Percentiles rank a stretch among this genome's conserved stretches.
These are phyloP conservation scores for Diphyllodes magnificus DNA, from an alignment of 2,113 vertebrate genomes.

Conservation along the genomic window DNA sequence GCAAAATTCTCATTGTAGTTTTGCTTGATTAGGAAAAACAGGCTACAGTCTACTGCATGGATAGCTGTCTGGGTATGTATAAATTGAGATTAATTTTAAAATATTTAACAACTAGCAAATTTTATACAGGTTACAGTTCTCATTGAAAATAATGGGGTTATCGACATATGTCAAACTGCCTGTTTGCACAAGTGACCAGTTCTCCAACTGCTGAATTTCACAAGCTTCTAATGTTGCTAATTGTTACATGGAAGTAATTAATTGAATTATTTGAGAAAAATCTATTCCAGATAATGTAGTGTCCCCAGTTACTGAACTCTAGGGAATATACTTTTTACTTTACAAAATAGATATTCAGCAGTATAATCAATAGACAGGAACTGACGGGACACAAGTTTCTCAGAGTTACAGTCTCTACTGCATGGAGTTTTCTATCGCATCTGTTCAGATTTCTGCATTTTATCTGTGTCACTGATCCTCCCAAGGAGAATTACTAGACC, in stretches of 20 bases:
- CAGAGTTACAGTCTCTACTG: background rate
- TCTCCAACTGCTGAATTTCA: background rate
- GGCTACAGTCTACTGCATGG: background rate
- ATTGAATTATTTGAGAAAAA: background rate
- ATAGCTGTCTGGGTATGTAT: background rate
- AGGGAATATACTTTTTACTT: background rate
- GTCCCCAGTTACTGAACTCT: background rate
- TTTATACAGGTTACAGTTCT: background rate
- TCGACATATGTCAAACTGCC: background rate
- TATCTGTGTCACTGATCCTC: slow-evolving; percentile 40
- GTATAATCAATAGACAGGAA: background rate
- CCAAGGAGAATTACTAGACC: slow-evolving; percentile 2
- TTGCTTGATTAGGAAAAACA: slow-evolving; percentile 29
- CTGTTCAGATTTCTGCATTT: slow-evolving; percentile 3
- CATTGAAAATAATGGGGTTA: background rate
- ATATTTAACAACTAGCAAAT: background rate
- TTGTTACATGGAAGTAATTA: background rate
- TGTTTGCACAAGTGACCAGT: background rate
- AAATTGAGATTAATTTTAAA: background rate
- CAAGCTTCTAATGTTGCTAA: background rate
- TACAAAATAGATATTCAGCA: background rate
- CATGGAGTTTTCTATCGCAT: background rate
- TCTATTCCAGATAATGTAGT: background rate
- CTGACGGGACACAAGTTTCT: background rate
- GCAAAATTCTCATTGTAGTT: slow-evolving; percentile 18